These are phyloP conservation scores for Rousettus madagascariensis DNA, from an alignment of 2,797 vertebrate species.

Conservation along the genomic window DNA sequence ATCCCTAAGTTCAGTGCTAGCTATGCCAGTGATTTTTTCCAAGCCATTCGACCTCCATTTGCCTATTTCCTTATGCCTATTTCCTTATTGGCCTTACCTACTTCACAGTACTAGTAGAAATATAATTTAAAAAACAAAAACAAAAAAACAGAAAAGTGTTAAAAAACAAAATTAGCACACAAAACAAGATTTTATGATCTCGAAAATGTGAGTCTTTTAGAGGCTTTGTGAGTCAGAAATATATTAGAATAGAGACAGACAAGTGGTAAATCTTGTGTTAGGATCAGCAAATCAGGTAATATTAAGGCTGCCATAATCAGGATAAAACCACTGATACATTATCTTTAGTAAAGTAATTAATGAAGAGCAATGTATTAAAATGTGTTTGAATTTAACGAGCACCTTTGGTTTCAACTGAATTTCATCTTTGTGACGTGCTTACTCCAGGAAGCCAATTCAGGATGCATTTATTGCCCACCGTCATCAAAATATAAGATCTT, in stretches of 20 bases:
- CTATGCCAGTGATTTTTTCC: neutral
- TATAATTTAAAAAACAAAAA: neutral
- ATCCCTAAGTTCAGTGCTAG: neutral
- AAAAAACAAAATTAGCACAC: neutral
- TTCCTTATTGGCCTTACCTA: neutral
- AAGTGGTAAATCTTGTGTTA: neutral
- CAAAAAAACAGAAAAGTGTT: neutral
- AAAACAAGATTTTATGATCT: neutral
- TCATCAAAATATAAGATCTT: neutral
- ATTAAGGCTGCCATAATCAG: neutral
- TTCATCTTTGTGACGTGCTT: neutral
- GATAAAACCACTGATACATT: neutral
- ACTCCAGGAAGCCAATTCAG: neutral
- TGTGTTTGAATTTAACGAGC: neutral
- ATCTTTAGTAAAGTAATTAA: neutral
- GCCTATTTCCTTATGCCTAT: neutral
- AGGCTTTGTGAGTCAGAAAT: slow-evolving; percentile 13
- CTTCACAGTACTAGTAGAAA: neutral
- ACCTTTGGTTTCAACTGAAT: neutral
- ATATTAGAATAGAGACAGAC: neutral
- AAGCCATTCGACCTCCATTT: neutral
- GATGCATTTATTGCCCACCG: neutral
- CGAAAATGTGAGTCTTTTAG: neutral
- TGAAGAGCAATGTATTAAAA: neutral
- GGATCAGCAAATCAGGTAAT: neutral